Base-by-base conservation (phyloP, 2,797 vertebrate genomes). In the Intellagama lesueurii region DNA sequence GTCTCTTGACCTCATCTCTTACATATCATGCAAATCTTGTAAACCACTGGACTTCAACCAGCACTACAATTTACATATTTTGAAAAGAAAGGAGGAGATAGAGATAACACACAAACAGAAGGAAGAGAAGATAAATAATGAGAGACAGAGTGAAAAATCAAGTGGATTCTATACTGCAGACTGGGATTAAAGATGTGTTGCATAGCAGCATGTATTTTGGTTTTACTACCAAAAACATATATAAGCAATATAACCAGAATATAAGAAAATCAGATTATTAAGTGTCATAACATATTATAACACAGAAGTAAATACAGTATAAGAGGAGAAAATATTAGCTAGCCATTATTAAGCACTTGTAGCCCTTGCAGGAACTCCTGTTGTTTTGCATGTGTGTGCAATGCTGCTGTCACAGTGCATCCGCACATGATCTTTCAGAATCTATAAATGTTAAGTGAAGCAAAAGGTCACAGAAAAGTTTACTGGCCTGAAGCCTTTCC, bases 401-500 rank as follows among this genome's bases (percentile, higher is more conserved):
- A 81, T 83, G 87, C 84, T 89, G 22, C n/a, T 85, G 26, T 81
- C 35, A 0, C n/a, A 0, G 56, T 26, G 7, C 5, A 40, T 92
- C 86, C 90, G 60, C 81, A 24, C 64, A 26, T 5, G 68, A 76
- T 47, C 87, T 81, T 85, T 77, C 30, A 70, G 85, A 90, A 68
- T 88, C 26, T 44, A 4, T 26, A 84, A 68, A 85, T 73, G 12
- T 30, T 66, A 84, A n/a, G 69, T 14, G 81, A 87, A 84, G 44
- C 26, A 80, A 87, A 90, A 80, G 81, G 81, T 87, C 52, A 73
- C 66, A 80, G 7, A 47, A 35, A 28, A 7, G 86, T 26, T 56
- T 2, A 1, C 86, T 93, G 92, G 87, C 91, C 80, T 0, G 0
- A 66, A 91, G 88, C 92, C 91, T 83, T 85, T 3, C 56, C 0